Percentiles rank a stretch among this genome's conserved stretches.
Evolutionary conservation across 2,113 vertebrate genomes (phyloP).

Genomic region (Gasterosteus aculeatus): DNA sequence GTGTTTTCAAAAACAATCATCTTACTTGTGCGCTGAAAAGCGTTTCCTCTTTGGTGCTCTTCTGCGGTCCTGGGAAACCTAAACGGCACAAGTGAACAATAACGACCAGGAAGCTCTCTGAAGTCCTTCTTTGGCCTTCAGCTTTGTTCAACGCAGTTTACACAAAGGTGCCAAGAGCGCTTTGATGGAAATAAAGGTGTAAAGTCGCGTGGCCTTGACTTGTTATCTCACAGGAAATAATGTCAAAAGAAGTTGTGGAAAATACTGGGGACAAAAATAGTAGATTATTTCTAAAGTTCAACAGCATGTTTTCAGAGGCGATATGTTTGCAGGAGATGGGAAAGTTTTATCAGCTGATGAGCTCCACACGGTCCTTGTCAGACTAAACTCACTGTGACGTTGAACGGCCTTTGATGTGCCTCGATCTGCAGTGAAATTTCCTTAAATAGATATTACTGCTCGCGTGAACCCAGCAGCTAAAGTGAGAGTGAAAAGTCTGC

Average conservation of each 20-base stretch:
- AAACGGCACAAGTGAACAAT: constrained; percentile 44
- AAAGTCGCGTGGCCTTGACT: constrained; percentile 19
- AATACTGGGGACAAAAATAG: neutral
- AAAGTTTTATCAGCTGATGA: constrained; percentile 15
- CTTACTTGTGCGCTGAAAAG: constrained; percentile 40
- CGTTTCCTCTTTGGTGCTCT: constrained; percentile 30
- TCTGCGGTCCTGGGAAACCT: constrained; percentile 42
- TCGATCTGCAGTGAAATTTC: neutral
- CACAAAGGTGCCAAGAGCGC: constrained; percentile 38
- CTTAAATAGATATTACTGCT: constrained; percentile 6
- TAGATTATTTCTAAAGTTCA: neutral
- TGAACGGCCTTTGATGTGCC: constrained; percentile 19
- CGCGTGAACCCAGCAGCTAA: neutral
- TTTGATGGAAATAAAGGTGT: constrained; percentile 29
- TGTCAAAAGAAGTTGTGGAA: constrained; percentile 22
- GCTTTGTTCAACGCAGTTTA: constrained; percentile 31
- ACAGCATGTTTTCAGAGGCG: neutral
- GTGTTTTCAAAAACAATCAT: constrained; percentile 62
- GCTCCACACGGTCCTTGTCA: constrained; percentile 8
- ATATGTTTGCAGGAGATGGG: neutral
- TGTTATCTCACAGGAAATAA: constrained; percentile 21
- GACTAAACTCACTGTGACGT: constrained; percentile 20
- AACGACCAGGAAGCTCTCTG: constrained; percentile 51
- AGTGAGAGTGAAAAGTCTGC: constrained; percentile 3
- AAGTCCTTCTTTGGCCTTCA: constrained; percentile 52